Evolutionary conservation across 2,888 invertebrate genomes (phyloP).

Genomic region (Chelonus formosanus): DNA sequence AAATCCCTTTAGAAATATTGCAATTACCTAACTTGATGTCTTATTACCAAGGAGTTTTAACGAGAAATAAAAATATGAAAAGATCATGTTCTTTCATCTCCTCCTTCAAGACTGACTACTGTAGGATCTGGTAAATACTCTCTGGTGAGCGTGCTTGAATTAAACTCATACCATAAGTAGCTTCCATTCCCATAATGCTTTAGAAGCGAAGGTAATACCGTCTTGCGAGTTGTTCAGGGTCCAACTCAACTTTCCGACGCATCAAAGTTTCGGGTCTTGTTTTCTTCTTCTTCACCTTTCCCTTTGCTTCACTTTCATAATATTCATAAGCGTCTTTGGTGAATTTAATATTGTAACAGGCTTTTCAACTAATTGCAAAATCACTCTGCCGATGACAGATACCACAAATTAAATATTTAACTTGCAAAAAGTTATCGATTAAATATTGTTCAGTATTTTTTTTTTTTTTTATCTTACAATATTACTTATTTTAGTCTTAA

Average conservation of each 20-base stretch:
- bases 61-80: too few species aligned
- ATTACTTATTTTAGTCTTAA: too few species aligned
- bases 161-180: constrained; percentile 30
- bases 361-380: constrained; percentile 17
- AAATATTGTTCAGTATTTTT: too few species aligned
- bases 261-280: constrained; percentile 27
- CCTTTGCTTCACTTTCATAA: constrained; percentile 7
- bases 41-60: too few species aligned
- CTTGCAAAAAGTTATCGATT: too few species aligned
- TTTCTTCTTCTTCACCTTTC: constrained; percentile 10
- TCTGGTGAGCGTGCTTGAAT: constrained; percentile 24
- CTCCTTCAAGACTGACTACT: constrained; percentile 4
- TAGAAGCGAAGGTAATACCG: constrained; percentile 22
- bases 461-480: too few species aligned
- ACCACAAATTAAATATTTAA: constrained; percentile 1
- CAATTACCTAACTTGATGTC: too few species aligned
- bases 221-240: constrained; percentile 18
- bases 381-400: not conserved
- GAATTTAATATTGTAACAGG: constrained; percentile 16
- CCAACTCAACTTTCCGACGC: constrained; percentile 28
- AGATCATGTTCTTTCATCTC: not conserved
- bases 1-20: too few species aligned
- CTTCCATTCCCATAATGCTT: constrained; percentile 21
- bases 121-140: constrained; percentile 20
- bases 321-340: constrained; percentile 26